Conservation (phyloP, 2,113 vertebrate genomes). For the Bubo bubo region DNA sequence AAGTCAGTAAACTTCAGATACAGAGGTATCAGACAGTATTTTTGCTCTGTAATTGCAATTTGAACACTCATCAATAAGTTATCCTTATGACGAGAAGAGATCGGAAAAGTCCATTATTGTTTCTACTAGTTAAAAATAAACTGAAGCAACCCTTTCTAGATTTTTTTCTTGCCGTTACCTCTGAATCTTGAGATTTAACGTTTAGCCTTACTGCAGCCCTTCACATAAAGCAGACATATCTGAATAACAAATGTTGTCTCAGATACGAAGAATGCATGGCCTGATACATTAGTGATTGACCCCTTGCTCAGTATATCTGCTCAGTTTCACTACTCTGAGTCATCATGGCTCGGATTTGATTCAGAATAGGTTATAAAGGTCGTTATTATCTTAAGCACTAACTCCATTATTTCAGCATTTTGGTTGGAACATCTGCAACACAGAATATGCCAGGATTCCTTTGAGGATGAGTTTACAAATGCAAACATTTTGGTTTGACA, state of each 20-base stretch:
- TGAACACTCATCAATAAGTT: not conserved
- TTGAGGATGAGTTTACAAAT: not conserved
- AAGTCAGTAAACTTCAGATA: not conserved
- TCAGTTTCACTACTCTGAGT: not conserved
- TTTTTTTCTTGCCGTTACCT: not conserved
- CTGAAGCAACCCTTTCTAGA: not conserved
- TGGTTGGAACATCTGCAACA: not conserved
- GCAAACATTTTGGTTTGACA: not conserved
- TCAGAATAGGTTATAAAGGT: not conserved
- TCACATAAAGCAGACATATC: not conserved
- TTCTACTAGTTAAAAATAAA: not conserved
- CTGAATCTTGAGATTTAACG: not conserved
- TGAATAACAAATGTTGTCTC: not conserved
- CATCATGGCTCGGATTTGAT: not conserved
- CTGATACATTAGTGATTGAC: not conserved
- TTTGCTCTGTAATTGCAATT: not conserved
- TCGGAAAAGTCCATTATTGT: not conserved
- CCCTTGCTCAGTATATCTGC: not conserved
- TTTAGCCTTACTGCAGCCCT: not conserved
- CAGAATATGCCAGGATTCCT: not conserved
- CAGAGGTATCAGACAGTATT: not conserved
- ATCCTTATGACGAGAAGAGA: not conserved
- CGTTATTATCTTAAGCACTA: not conserved
- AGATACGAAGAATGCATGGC: not conserved
- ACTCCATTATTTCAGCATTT: not conserved